These are phyloP conservation scores for Chymomyza caudatula DNA, from an alignment of 2,888 invertebrate genomes.

Conservation along the genomic window DNA sequence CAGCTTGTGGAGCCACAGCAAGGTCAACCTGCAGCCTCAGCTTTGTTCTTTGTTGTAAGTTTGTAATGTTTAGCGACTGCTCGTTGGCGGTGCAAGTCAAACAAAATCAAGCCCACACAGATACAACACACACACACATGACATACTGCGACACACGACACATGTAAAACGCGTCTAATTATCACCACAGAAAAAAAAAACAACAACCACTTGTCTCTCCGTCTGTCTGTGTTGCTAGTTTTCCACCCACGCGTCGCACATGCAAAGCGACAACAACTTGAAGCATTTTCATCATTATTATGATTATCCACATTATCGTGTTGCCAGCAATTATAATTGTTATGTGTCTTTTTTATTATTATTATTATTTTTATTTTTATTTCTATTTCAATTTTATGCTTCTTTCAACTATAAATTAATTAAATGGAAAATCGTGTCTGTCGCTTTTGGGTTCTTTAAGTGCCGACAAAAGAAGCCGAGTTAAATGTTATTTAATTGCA, in stretches of 20 bases:
- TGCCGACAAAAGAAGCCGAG: slow-evolving; percentile 63
- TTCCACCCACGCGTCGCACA: not conserved
- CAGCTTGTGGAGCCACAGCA: no score
- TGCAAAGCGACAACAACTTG: slow-evolving; percentile 31
- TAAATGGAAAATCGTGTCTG: slow-evolving; percentile 68
- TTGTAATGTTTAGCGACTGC: not conserved
- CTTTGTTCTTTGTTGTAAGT: not conserved
- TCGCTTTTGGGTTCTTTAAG: slow-evolving; percentile 30
- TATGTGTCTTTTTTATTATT: slow-evolving; percentile 8
- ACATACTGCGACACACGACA: not conserved
- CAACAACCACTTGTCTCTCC: not conserved
- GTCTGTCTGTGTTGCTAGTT: not conserved
- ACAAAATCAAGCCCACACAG: not conserved
- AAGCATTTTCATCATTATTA: slow-evolving; percentile 44
- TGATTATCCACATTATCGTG: slow-evolving; percentile 44
- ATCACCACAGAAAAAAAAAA: not conserved
- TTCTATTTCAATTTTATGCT: not conserved
- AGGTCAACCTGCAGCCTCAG: not conserved
- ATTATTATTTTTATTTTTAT: not conserved
- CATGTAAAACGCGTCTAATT: slow-evolving; percentile 9
- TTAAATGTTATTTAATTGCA: slow-evolving; percentile 64
- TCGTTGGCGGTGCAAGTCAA: not conserved
- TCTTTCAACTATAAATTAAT: slow-evolving; percentile 61
- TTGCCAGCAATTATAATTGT: slow-evolving; percentile 59
- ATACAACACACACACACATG: not conserved